Conservation (phyloP, 2,113 vertebrate species). For the Paracanthobrama guichenoti region DNA sequence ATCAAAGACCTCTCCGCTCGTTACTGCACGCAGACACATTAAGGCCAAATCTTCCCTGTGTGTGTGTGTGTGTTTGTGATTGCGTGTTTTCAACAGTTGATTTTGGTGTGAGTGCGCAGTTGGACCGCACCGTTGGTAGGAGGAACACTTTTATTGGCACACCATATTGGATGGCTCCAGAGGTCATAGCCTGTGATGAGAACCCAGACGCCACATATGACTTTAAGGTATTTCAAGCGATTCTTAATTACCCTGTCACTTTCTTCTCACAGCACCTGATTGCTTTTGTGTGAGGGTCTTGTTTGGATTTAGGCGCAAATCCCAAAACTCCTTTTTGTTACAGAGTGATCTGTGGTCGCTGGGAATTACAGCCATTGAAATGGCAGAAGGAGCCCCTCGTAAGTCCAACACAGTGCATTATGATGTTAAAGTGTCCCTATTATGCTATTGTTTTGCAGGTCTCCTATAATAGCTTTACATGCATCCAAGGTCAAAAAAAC, state of each 20-base stretch:
- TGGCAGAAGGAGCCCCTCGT: constrained; percentile 99
- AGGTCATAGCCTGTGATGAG: constrained; percentile 97
- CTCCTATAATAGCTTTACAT: no score
- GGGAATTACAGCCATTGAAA: constrained; percentile 97
- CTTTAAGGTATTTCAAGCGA: constrained; percentile 85
- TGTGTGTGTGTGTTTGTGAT: constrained; percentile 40
- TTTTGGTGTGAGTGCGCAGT: constrained; percentile 95
- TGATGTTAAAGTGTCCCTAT: not conserved
- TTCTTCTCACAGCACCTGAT: not conserved
- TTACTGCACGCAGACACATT: constrained; percentile 53
- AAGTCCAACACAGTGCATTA: constrained; percentile 70
- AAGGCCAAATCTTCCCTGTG: constrained; percentile 48
- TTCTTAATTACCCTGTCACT: constrained; percentile 31
- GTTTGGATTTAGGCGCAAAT: not conserved
- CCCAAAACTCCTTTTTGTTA: constrained; percentile 33
- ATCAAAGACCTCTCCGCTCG: constrained; percentile 55
- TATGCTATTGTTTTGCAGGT: no score
- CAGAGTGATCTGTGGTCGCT: constrained; percentile 99
- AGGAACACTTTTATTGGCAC: constrained; percentile 98
- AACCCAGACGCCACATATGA: constrained; percentile 98
- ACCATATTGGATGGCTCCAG: constrained; percentile 98
- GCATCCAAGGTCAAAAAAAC: no score
- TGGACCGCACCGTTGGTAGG: constrained; percentile 94
- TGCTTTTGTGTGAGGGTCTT: constrained; percentile 12
- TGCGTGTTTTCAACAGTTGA: constrained; percentile 79